Evolutionary conservation across 1,140 invertebrate species (phyloP), one percentile per base, ranked within the genome.

Genomic region (Apis laboriosa): DNA sequence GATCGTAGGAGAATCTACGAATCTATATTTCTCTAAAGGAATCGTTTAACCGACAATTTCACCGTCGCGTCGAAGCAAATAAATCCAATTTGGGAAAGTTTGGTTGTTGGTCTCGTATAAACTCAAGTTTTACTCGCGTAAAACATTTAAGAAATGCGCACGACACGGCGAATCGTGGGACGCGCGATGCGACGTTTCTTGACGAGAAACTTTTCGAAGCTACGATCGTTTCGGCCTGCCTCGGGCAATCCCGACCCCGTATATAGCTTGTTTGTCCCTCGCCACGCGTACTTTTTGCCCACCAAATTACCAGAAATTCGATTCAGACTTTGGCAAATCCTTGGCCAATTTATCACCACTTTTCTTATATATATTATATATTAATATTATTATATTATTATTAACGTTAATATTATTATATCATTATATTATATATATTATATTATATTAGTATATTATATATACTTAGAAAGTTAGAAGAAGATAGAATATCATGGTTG

Each of bases 11-110:
- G 24, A 11, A n/a, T 28, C 24, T 1, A 1, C 13, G 8, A 28
- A 12, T 24, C 17, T n/a, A 60, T 68, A 49, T n/a, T 58, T 49
- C 28, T 15, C 53, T 19, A 56, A 11, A 49, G 55, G 19, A 67
- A 80, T 55, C 84, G 81, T 87, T 87, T 86, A 84, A 58, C 80
- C 63, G 80, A 63, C 74, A 84, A 86, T 80, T 43, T 77, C 80
- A 56, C 56, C 34, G 70, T 71, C 56, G 61, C 34, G 70, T 71
- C 56, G 72, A 76, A 74, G 63, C 73, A 76, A 87, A 86, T 76
- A 87, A 87, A 71, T 87, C 82, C 66, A 86, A 83, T 49, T 79
- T 66, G 64, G 71, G 81, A 77, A 86, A 87, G 71, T 34, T 86
- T 66, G 70, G 60, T 2, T 17, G 2, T 34, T 34, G 4, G 34